Conservation (phyloP, 2,888 invertebrate species). For the Dorcus parallelipipedus region DNA sequence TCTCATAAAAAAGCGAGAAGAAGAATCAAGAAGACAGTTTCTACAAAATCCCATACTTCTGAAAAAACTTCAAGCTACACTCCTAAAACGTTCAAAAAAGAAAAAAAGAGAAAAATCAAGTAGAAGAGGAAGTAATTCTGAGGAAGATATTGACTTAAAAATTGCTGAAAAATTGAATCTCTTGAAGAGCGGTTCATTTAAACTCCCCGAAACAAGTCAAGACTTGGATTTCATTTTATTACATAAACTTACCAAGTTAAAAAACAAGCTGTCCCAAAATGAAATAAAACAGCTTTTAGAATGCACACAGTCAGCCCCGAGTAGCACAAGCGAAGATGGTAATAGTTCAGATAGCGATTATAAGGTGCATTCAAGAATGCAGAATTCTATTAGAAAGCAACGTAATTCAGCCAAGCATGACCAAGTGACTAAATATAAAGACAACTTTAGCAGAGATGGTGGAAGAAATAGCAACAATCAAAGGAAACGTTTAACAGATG, state of each 20-base stretch:
- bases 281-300: conserved; percentile 45
- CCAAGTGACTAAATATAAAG: conserved; percentile 20
- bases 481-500: conserved; percentile 51
- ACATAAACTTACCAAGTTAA: conserved; percentile 66
- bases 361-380: conserved; percentile 2
- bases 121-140: conserved; percentile 37
- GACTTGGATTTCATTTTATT: conserved; percentile 68
- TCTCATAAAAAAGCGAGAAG: conserved; percentile 83
- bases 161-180: conserved; percentile 38
- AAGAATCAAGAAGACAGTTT: conserved; percentile 79
- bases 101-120: conserved; percentile 50
- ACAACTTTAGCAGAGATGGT: conserved; percentile 13
- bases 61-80: conserved; percentile 77
- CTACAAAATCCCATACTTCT: conserved; percentile 90
- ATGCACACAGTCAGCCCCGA: conserved; percentile 41
- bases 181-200: conserved; percentile 29
- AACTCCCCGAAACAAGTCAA: conserved; percentile 40
- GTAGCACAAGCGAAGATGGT: conserved; percentile 30
- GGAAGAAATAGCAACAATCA: conserved; percentile 1
- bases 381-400: conserved; percentile 30
- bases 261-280: conserved; percentile 51
- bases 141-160: conserved; percentile 38
- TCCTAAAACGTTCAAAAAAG: conserved; percentile 58
- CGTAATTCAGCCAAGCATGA: conserved; percentile 26
- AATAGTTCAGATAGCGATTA: conserved; percentile 12